Evolutionary conservation across 1,140 invertebrate genomes (phyloP).

Genomic region (Ladona fulva): DNA sequence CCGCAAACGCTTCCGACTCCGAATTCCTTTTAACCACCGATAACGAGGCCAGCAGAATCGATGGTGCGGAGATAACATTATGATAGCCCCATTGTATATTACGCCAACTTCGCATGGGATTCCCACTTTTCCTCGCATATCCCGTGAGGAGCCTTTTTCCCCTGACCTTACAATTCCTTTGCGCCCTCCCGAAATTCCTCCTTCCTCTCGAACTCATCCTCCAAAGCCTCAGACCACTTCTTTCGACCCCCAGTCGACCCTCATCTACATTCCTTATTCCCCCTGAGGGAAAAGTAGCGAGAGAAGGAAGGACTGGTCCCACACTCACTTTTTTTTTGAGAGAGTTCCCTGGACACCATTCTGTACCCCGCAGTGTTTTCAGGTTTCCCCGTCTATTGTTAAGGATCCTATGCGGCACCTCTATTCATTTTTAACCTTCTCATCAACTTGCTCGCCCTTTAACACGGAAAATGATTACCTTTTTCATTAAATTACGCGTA

Average conservation of each 20-base stretch:
- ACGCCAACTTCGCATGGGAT: neutral
- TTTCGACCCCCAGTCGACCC: neutral
- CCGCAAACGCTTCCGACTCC: too few relatives aligned
- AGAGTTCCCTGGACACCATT: neutral
- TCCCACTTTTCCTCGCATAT: neutral
- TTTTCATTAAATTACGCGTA: too few relatives aligned
- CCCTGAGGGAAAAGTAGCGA: neutral
- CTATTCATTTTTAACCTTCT: too few relatives aligned
- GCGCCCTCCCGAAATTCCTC: neutral
- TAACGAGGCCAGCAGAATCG: neutral
- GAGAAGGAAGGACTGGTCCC: neutral
- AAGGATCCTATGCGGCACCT: too few relatives aligned
- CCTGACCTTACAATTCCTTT: conserved; percentile 3
- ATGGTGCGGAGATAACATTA: neutral
- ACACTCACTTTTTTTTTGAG: neutral
- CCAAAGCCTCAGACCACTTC: neutral
- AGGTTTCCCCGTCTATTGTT: neutral
- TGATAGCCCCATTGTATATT: neutral
- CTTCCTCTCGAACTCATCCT: neutral
- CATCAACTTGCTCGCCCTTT: too few relatives aligned
- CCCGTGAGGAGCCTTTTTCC: neutral
- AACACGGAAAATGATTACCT: too few relatives aligned
- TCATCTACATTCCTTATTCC: neutral
- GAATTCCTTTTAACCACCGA: too few relatives aligned
- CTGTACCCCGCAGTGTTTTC: neutral